Evolutionary conservation across 2,113 vertebrate genomes (phyloP).

Genomic region (Cromileptes altivelis): DNA sequence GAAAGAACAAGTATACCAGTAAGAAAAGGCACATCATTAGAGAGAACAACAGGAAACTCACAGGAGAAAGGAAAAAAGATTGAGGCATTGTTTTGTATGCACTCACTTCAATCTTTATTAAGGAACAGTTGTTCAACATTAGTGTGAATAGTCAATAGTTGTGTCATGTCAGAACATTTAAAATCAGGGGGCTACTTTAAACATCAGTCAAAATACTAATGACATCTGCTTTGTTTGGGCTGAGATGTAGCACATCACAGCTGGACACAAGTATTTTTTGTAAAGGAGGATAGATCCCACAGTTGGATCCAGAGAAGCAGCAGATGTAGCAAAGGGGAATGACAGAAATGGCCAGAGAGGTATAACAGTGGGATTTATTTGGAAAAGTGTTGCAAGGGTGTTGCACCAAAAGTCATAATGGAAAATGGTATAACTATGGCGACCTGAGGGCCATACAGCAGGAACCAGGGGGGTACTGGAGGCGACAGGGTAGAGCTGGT

Average conservation of each 20-base stretch:
- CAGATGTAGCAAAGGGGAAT: conserved; percentile 24
- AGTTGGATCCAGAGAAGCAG: conserved; percentile 24
- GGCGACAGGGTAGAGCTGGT: not conserved
- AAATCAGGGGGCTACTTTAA: not conserved
- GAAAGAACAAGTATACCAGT: not conserved
- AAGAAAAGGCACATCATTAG: not conserved
- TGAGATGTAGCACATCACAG: conserved; percentile 9
- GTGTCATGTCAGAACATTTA: conserved; percentile 48
- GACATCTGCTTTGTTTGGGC: conserved; percentile 13
- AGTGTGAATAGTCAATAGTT: conserved; percentile 54
- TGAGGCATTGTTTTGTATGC: conserved; percentile 66
- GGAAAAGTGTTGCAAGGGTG: not conserved
- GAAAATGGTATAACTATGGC: conserved; percentile 6
- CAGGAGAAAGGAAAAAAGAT: conserved; percentile 17
- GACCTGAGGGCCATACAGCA: conserved; percentile 18
- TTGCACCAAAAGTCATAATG: conserved; percentile 26
- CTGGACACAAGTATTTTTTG: conserved; percentile 9
- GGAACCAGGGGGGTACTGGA: conserved; percentile 2
- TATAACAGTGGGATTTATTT: conserved; percentile 16
- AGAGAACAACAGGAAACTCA: not conserved
- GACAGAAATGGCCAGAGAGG: conserved; percentile 10
- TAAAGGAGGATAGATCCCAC: conserved; percentile 22
- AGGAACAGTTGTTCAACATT: conserved; percentile 67
- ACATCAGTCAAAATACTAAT: conserved; percentile 1
- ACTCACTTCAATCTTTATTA: conserved; percentile 86